These are phyloP conservation scores for Eilema caniola DNA, from an alignment of 2,888 invertebrate species.

Conservation along the genomic window DNA sequence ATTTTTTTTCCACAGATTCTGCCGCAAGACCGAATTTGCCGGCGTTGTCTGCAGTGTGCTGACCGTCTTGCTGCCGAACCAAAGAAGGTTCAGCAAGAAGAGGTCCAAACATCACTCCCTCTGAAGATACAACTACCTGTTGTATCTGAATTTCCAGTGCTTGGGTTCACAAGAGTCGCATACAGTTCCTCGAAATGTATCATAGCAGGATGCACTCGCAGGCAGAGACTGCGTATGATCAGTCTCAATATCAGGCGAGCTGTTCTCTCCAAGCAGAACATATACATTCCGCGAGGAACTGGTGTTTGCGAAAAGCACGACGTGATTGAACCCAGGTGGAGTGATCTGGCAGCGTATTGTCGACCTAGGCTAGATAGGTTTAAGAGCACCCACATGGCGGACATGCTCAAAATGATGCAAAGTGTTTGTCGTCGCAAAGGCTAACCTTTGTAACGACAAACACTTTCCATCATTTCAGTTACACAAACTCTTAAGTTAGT, in stretches of 20 bases:
- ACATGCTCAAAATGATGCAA: no score
- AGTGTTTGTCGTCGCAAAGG: no score
- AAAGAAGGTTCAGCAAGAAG: not conserved
- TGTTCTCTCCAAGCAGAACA: not conserved
- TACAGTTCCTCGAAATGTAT: not conserved
- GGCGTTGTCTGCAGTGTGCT: not conserved
- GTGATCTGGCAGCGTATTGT: not conserved
- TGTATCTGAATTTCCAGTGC: not conserved
- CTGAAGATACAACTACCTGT: not conserved
- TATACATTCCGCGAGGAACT: not conserved
- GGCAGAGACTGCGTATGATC: not conserved
- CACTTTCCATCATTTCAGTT: no score
- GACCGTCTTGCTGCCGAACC: not conserved
- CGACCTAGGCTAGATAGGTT: not conserved
- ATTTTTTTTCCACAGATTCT: not conserved
- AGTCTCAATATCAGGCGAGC: not conserved
- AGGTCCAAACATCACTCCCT: not conserved
- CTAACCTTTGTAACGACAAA: no score
- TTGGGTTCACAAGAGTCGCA: not conserved
- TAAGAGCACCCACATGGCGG: not conserved
- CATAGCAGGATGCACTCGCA: not conserved
- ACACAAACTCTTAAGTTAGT: no score
- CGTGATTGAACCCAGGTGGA: not conserved
- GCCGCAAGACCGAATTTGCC: not conserved
- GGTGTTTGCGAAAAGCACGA: not conserved